Evolutionary conservation across 1,140 invertebrate genomes (phyloP).

Genomic region (Onthophagus taurus): DNA sequence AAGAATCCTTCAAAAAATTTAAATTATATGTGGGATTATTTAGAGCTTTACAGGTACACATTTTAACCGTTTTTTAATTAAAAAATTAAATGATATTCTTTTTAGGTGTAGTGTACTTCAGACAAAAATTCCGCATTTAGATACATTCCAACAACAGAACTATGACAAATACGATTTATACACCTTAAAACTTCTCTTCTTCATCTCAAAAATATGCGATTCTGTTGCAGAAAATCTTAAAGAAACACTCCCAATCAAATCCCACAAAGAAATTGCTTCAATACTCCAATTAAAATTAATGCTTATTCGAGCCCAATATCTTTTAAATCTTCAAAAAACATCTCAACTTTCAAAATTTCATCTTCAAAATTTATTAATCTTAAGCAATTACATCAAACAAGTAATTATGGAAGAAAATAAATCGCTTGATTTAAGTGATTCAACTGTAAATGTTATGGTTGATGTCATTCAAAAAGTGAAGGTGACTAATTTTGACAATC

Average conservation of each 20-base stretch:
- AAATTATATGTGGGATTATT: slow-evolving; percentile 25
- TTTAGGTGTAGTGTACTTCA: no score
- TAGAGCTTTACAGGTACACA: slow-evolving; percentile 25
- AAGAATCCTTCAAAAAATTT: slow-evolving; percentile 20
- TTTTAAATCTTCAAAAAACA: no score
- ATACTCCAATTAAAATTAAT: no score
- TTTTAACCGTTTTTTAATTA: not conserved
- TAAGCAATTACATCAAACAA: slow-evolving; percentile 30
- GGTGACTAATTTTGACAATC: no score
- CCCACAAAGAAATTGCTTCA: no score
- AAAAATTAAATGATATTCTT: not conserved
- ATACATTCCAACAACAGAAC: no score
- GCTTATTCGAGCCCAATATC: no score
- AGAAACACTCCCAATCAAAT: no score
- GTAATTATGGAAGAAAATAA: slow-evolving; percentile 21
- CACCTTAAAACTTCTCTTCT: slow-evolving; percentile 25
- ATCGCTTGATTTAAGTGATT: slow-evolving; percentile 21
- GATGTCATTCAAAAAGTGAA: slow-evolving; percentile 24
- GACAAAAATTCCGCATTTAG: no score
- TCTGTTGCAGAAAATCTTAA: slow-evolving; percentile 21
- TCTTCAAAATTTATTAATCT: slow-evolving; percentile 23
- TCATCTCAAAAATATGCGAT: slow-evolving; percentile 28
- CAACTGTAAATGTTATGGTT: slow-evolving; percentile 23
- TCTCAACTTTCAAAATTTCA: slow-evolving; percentile 24
- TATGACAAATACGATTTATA: no score